Evolutionary conservation across 2,113 vertebrate species (phyloP).

Genomic region (Dolichallabes microphthalmus): DNA sequence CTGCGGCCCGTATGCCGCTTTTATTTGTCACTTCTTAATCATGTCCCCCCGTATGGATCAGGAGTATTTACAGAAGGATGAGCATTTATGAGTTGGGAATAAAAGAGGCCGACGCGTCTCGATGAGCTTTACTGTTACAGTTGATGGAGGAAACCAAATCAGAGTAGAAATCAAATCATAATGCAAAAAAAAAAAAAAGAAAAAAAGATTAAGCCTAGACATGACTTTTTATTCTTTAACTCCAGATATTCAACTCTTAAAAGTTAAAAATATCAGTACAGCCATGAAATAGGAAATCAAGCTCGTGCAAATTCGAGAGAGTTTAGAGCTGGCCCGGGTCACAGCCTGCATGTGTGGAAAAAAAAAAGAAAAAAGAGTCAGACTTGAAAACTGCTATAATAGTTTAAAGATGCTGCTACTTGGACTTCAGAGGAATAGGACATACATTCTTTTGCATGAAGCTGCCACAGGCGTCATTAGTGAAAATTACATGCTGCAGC

Average conservation of each 20-base stretch:
- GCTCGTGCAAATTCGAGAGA: slow-evolving; percentile 7
- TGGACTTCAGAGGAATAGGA: slow-evolving; percentile 60
- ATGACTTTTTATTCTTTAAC: neutral
- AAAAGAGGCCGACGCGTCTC: neutral
- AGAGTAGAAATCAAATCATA: neutral
- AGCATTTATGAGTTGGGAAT: neutral
- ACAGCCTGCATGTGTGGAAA: slow-evolving; percentile 52
- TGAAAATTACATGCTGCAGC: slow-evolving; percentile 55
- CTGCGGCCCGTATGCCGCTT: slow-evolving; percentile 10
- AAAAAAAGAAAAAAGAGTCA: slow-evolving; percentile 28
- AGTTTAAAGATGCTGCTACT: slow-evolving; percentile 72
- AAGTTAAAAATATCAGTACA: neutral
- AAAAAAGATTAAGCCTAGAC: neutral
- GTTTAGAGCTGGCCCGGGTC: slow-evolving; percentile 53
- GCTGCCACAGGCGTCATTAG: slow-evolving; percentile 66
- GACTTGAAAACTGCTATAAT: slow-evolving; percentile 64
- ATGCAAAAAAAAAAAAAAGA: neutral
- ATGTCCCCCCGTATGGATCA: slow-evolving; percentile 7
- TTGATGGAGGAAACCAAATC: neutral
- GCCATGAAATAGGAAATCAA: slow-evolving; percentile 25
- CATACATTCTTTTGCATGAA: slow-evolving; percentile 54
- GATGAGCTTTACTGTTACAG: neutral
- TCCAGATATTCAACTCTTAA: neutral
- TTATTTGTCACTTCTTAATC: slow-evolving; percentile 36
- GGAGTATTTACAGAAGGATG: slow-evolving; percentile 25